Conservation (phyloP, 1,140 invertebrate genomes). For the Sminthurinus signatus region DNA sequence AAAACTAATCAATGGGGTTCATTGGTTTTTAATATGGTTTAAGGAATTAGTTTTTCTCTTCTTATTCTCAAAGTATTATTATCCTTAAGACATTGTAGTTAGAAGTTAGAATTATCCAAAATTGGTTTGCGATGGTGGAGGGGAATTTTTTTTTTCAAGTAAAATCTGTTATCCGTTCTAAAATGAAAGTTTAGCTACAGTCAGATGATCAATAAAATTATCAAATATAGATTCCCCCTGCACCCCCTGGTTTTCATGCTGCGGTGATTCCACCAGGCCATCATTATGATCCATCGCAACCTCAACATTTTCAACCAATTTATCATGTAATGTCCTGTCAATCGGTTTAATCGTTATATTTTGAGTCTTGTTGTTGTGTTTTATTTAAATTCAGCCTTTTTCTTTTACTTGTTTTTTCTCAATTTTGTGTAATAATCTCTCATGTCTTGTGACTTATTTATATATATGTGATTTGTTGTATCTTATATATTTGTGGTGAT, state of each 20-base stretch:
- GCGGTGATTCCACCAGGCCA: conserved; percentile 26
- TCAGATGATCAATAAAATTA: no score
- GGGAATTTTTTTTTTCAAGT: background rate
- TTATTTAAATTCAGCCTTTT: conserved; percentile 7
- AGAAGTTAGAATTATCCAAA: no score
- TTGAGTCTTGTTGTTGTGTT: background rate
- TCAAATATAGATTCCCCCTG: conserved; percentile 35
- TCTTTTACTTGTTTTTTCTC: background rate
- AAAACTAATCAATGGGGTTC: no score
- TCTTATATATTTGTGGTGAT: background rate
- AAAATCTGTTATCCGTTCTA: background rate
- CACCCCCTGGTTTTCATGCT: conserved; percentile 32
- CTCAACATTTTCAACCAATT: conserved; percentile 20
- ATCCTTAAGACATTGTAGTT: no score
- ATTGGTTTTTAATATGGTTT: no score
- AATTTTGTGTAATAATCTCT: background rate
- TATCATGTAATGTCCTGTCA: conserved; percentile 6
- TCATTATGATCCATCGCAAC: conserved; percentile 22
- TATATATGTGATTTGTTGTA: no score
- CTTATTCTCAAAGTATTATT: no score
- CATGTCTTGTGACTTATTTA: no score
- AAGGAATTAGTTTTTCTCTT: background rate
- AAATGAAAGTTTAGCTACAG: no score
- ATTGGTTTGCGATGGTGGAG: no score
- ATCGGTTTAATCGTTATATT: conserved; percentile 1